Conservation (phyloP, 2,888 invertebrate genomes). For the Thyatira batis region DNA sequence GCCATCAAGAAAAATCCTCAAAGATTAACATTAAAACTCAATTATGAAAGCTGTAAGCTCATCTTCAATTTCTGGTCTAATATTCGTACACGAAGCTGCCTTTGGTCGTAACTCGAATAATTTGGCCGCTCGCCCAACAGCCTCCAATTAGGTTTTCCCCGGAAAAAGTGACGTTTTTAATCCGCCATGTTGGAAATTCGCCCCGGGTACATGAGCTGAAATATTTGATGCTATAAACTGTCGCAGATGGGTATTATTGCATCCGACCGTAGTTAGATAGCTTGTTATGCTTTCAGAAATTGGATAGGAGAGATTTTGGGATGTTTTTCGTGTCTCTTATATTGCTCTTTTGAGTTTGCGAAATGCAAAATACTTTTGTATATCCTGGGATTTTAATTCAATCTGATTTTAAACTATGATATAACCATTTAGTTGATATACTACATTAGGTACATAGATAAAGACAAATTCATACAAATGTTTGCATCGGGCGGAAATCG, state of each 20-base stretch:
- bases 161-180: slow-evolving; percentile 3
- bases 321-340: no score
- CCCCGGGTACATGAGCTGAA: neutral
- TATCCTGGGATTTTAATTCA: no score
- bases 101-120: neutral
- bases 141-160: slow-evolving; percentile 1
- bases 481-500: no score
- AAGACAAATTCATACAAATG: no score
- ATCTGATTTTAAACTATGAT: no score
- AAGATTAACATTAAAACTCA: neutral
- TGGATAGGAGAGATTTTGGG: neutral
- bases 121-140: slow-evolving; percentile 3
- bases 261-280: neutral
- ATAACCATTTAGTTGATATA: no score
- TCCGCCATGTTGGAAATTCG: neutral
- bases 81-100: neutral
- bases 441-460: no score
- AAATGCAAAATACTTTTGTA: no score
- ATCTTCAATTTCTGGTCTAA: neutral
- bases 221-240: slow-evolving; percentile 2
- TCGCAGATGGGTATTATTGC: slow-evolving; percentile 2
- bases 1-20: neutral
- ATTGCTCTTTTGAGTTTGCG: no score
- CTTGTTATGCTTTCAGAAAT: neutral
- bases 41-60: neutral